Conservation (phyloP, 1,140 invertebrate species). For the Megalopta genalis region DNA sequence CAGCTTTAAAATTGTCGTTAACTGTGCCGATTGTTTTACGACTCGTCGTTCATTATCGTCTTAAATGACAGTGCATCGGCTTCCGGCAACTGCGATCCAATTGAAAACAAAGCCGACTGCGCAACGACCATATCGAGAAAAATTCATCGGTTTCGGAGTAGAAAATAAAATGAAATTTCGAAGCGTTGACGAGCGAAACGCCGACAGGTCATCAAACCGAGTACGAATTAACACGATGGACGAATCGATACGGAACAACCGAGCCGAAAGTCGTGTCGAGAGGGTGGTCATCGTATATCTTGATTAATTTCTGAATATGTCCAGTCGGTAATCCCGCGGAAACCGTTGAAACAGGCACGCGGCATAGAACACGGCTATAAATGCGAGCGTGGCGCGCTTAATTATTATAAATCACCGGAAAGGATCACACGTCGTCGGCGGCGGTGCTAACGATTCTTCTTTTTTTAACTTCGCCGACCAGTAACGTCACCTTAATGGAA, state of each 20-base stretch:
- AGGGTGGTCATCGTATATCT: not conserved
- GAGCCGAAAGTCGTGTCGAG: not conserved
- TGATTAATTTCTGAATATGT: constrained; percentile 15
- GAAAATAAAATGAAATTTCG: no score
- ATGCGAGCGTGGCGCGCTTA: constrained; percentile 12
- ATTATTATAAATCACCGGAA: constrained; percentile 35
- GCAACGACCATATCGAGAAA: no score
- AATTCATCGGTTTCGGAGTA: no score
- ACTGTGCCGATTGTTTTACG: no score
- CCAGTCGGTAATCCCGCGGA: not conserved
- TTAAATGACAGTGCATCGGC: no score
- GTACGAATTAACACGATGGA: not conserved
- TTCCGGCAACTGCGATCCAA: no score
- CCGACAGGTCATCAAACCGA: not conserved
- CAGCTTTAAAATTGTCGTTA: no score
- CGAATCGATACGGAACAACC: not conserved
- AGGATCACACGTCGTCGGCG: not conserved
- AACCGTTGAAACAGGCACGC: not conserved
- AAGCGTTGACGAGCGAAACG: no score
- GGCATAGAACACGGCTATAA: constrained; percentile 2
- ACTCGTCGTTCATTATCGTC: no score
- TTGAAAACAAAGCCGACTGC: no score
- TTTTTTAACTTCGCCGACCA: not conserved
- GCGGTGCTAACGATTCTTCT: constrained; percentile 3
- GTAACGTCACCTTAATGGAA: constrained; percentile 1